Percentiles rank a stretch among this genome's conserved stretches.
Conservation (phyloP, 2,113 vertebrate genomes). For the Ifrita kowaldi region DNA sequence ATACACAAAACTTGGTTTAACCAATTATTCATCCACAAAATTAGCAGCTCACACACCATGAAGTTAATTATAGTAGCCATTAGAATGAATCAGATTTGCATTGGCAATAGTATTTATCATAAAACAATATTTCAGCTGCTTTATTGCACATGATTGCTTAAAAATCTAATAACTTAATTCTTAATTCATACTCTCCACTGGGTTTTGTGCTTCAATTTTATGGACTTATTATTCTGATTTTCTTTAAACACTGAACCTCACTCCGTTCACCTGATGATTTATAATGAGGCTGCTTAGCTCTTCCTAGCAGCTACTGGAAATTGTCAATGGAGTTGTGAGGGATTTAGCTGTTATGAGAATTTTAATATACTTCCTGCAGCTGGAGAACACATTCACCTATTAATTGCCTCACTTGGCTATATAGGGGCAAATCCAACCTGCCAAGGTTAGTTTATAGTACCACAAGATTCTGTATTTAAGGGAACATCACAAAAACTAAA, state of each 20-base stretch:
- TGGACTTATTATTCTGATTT: neutral
- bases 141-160: neutral
- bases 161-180: conserved; percentile 7
- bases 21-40: conserved; percentile 47
- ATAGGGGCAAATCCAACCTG: neutral
- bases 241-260: neutral
- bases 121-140: neutral
- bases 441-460: neutral
- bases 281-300: neutral
- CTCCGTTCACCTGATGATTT: conserved; percentile 3
- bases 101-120: neutral
- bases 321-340: neutral
- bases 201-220: neutral
- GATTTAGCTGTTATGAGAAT: neutral
- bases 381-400: neutral
- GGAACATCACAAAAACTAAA: neutral
- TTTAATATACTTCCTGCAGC: neutral
- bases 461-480: neutral
- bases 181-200: neutral
- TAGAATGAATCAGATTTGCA: conserved; percentile 33
- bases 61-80: conserved; percentile 38
- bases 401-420: neutral
- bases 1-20: conserved; percentile 32
- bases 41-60: neutral
- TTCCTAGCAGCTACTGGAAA: neutral